Percentiles rank a stretch among this genome's conserved stretches.
Conservation (phyloP, 2,113 vertebrate genomes). For the Ammodytes dubius region DNA sequence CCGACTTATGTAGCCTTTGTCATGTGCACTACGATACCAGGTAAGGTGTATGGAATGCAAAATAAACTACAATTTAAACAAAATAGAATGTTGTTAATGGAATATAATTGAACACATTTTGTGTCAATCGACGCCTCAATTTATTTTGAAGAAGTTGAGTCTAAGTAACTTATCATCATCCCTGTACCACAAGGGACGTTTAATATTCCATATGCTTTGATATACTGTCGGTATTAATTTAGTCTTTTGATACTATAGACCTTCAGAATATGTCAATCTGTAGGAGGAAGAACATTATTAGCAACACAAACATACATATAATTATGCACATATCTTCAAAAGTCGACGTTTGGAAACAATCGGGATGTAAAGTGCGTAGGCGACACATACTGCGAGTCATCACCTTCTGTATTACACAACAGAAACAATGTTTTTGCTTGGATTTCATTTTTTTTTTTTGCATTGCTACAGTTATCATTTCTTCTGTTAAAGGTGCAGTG, state of each 20-base stretch:
- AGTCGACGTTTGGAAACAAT: neutral
- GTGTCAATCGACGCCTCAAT: neutral
- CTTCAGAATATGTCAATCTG: neutral
- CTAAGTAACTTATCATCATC: neutral
- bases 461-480: too few relatives aligned
- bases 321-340: neutral
- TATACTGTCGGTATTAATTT: neutral
- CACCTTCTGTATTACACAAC: neutral
- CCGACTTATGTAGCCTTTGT: too few relatives aligned
- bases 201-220: neutral
- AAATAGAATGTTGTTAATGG: too few relatives aligned
- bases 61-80: too few relatives aligned
- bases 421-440: neutral
- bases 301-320: neutral
- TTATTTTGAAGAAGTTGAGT: neutral
- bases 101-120: neutral
- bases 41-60: too few relatives aligned
- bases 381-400: slow-evolving; percentile 6
- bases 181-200: neutral
- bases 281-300: neutral
- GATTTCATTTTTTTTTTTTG: neutral
- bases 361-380: neutral
- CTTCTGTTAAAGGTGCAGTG: slow-evolving; percentile 17
- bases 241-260: neutral
- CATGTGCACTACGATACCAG: too few relatives aligned